These are phyloP conservation scores for Machaerirhynchus nigripectus DNA, from an alignment of 2,113 vertebrate species.

Conservation along the genomic window DNA sequence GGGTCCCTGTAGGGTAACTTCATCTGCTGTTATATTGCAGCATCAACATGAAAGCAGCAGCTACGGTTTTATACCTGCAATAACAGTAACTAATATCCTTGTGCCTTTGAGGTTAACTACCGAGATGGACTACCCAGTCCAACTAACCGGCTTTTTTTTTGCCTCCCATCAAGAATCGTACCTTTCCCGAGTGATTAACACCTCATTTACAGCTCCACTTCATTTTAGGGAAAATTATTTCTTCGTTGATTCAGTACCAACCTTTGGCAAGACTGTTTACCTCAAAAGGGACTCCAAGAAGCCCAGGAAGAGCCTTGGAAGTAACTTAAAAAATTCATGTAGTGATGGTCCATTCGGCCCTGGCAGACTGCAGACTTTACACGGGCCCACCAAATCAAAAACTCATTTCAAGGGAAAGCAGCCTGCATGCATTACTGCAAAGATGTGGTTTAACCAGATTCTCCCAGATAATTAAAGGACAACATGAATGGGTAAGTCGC, in stretches of 20 bases:
- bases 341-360: background rate
- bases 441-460: background rate
- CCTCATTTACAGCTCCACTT: background rate
- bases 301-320: background rate
- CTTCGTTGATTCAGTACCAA: background rate
- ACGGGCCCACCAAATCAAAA: background rate
- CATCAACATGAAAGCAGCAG: background rate
- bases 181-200: background rate
- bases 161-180: background rate
- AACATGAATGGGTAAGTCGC: background rate
- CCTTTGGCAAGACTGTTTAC: background rate
- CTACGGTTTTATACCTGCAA: background rate
- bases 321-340: background rate
- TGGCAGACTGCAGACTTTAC: background rate
- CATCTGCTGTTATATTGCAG: background rate
- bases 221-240: background rate
- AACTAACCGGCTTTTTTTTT: background rate
- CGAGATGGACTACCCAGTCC: background rate
- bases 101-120: background rate
- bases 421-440: background rate
- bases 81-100: background rate
- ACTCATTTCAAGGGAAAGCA: background rate
- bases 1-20: slow-evolving; percentile 40
- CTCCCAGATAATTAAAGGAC: background rate
- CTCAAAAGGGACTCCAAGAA: background rate